Base-by-base conservation (phyloP, 2,888 invertebrate genomes). In the Noctua pronuba region DNA sequence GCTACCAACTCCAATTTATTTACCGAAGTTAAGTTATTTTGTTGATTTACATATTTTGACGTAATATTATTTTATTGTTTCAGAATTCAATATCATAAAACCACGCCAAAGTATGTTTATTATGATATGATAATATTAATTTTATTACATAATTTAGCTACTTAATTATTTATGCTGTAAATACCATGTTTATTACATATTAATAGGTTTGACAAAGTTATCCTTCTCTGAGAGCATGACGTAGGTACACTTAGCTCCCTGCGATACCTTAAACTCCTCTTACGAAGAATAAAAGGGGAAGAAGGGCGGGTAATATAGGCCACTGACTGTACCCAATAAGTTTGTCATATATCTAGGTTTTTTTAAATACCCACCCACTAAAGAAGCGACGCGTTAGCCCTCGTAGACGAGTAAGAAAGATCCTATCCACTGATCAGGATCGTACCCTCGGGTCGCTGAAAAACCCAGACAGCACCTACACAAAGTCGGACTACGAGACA, bases 11-110 rank as follows among this genome's bases (percentile, higher is more conserved):
- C 16, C 28, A 28, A 75, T 75, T 75, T 66, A 66, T 66, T 75
- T 60, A 49, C 11, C 28, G 28, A 38, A 46, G 35, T 41, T 10
- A 58, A 49, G 13, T 52, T 8, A 41, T 82, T 72, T 82, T 60
- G 58, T 58, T 75, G 18, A 52, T 82, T 75, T 24, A 82, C 18
- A 76, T 64, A 41, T 44, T 83, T 75, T 49, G 55, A 31, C 46
- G 18, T 58, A 38, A 66, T 64, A 28, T 52, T 35, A 58, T 58
- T 74, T 67, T 38, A 41, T 83, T 70, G 81, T 89, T 86, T 72
- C 89, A 90, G 89, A 73, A 38, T 90, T 91, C 73, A 41, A 55
- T 6, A 52, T 73, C 24, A 64, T 77, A 10, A 71, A 67, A 35
- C 74, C 76, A 28, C 82, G 86, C 21, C 44, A 35, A 31, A 72